Evolutionary conservation across 2,797 vertebrate genomes (phyloP).

Genomic region (Squalus acanthias): DNA sequence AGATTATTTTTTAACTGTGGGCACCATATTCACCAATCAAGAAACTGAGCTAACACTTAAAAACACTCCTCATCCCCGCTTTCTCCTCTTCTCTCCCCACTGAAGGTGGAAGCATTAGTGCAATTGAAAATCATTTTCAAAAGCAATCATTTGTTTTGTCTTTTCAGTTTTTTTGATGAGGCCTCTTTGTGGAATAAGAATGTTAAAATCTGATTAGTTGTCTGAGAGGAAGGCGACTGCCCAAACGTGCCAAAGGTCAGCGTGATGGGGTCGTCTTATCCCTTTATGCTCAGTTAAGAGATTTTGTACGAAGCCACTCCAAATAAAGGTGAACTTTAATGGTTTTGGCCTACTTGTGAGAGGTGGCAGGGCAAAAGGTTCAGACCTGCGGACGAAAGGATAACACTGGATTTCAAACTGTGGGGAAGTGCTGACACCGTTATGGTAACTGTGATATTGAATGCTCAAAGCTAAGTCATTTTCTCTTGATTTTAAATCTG

Average conservation of each 20-base stretch:
- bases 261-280: background rate
- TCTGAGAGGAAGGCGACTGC: background rate
- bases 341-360: background rate
- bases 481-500: background rate
- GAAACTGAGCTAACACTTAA: background rate
- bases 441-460: background rate
- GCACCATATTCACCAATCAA: background rate
- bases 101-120: background rate
- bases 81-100: constrained; percentile 25
- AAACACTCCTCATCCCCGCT: background rate
- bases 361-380: background rate
- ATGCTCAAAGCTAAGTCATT: background rate
- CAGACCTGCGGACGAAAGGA: background rate
- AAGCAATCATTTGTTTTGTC: background rate
- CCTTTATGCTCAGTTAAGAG: background rate
- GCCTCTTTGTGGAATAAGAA: background rate
- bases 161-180: background rate
- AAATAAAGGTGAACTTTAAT: background rate
- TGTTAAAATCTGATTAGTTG: background rate
- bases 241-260: background rate
- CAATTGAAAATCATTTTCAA: background rate
- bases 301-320: background rate
- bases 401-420: background rate
- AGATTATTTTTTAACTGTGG: background rate
- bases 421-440: background rate